Conservation (phyloP, 2,888 invertebrate species). For the Drosophila leonis region DNA sequence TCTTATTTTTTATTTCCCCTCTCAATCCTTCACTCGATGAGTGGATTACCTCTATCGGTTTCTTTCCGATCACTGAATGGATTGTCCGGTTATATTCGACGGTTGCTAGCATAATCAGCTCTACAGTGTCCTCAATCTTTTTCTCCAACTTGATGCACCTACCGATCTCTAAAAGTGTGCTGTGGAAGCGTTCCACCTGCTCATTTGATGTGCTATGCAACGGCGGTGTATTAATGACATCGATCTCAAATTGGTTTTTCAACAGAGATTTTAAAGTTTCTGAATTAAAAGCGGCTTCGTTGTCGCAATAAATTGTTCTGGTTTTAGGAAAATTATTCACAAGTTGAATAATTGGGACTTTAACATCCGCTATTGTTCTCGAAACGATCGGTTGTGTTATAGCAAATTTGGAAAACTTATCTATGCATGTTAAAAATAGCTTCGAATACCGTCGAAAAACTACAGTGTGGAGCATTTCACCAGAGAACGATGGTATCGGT, state of each 20-base stretch:
- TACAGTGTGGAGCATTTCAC: too few species aligned
- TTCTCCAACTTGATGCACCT: background rate
- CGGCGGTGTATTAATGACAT: background rate
- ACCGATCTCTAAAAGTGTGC: background rate
- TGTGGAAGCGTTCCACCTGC: constrained; percentile 1
- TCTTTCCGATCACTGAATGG: background rate
- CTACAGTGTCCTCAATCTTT: too few species aligned
- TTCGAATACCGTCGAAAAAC: too few species aligned
- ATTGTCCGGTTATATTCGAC: background rate
- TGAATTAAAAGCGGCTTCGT: background rate
- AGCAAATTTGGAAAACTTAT: too few species aligned
- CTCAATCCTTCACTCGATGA: background rate
- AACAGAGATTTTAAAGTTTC: background rate
- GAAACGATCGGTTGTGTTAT: background rate
- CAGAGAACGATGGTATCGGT: too few species aligned
- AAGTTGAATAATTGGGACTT: background rate
- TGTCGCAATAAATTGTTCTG: background rate
- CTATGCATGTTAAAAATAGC: too few species aligned
- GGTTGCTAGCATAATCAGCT: too few species aligned
- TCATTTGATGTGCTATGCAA: background rate
- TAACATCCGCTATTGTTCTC: constrained; percentile 1
- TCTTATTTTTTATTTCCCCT: background rate
- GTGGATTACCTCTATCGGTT: background rate
- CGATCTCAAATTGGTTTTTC: background rate
- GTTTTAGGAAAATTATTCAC: background rate